These are phyloP conservation scores for Drosophila fulvimacula DNA, from an alignment of 2,888 invertebrate genomes.

Conservation along the genomic window DNA sequence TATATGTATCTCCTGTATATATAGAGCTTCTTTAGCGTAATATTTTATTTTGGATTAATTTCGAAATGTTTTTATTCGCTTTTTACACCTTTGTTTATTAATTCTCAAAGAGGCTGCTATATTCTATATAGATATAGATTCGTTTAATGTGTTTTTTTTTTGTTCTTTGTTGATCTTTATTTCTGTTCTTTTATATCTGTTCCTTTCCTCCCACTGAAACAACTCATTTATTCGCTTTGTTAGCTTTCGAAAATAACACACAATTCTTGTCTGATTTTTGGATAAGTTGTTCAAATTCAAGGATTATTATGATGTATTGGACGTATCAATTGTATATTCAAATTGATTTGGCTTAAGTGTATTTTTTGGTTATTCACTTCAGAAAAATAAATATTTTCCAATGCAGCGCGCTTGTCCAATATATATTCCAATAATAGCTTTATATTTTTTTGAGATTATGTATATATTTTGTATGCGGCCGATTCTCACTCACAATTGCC, in stretches of 20 bases:
- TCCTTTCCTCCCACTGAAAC: conserved; percentile 27
- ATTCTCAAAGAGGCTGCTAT: conserved; percentile 13
- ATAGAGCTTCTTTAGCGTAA: background rate
- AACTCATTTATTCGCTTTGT: conserved; percentile 46
- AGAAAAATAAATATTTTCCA: conserved; percentile 48
- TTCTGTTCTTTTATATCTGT: conserved; percentile 7
- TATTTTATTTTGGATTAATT: conserved; percentile 17
- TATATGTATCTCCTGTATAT: background rate
- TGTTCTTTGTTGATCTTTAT: conserved; percentile 52
- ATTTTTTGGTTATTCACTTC: conserved; percentile 43
- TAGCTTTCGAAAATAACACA: conserved; percentile 30
- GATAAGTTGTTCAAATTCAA: conserved; percentile 19
- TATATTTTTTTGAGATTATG: conserved; percentile 76
- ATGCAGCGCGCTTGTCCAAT: conserved; percentile 67
- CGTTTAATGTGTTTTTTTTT: conserved; percentile 29
- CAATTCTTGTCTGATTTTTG: conserved; percentile 1
- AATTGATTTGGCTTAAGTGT: conserved; percentile 17
- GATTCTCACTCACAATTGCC: conserved; percentile 72
- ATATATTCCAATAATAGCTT: conserved; percentile 77
- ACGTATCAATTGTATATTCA: conserved; percentile 2
- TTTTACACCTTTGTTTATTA: conserved; percentile 32
- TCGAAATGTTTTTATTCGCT: conserved; percentile 7
- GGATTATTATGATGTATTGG: conserved; percentile 29
- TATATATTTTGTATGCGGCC: conserved; percentile 50
- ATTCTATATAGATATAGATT: conserved; percentile 16